Evolutionary conservation across 2,888 invertebrate genomes (phyloP).

Genomic region (Fabriciana adippe): DNA sequence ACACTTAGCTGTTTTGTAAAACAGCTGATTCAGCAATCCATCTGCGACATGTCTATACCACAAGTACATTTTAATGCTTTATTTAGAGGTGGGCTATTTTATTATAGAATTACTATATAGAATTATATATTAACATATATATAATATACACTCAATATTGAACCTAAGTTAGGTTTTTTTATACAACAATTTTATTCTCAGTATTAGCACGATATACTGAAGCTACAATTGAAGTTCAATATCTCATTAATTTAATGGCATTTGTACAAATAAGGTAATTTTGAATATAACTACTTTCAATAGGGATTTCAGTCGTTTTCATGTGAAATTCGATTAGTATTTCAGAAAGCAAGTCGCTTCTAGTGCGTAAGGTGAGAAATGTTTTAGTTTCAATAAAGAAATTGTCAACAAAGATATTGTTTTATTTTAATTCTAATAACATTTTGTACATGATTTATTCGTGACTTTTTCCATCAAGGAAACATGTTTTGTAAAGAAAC

Average conservation of each 20-base stretch:
- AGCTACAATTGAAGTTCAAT: constrained; percentile 11
- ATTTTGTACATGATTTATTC: background rate
- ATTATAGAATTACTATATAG: constrained; percentile 12
- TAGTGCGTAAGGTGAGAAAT: constrained; percentile 58
- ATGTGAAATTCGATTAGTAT: constrained; percentile 27
- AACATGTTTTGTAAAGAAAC: too few species aligned
- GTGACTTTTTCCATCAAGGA: background rate
- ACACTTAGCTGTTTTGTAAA: too few species aligned
- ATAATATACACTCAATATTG: background rate
- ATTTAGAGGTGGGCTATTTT: background rate
- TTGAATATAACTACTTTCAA: constrained; percentile 6
- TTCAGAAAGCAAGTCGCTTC: constrained; percentile 34
- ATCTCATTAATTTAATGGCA: constrained; percentile 22
- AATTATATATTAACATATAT: background rate
- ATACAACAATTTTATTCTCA: constrained; percentile 8
- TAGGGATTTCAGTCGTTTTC: constrained; percentile 20
- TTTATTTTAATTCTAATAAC: constrained; percentile 20
- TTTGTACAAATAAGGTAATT: constrained; percentile 23
- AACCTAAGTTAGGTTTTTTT: constrained; percentile 16
- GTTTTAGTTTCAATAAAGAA: constrained; percentile 66
- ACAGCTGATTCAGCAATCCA: too few species aligned
- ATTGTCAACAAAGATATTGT: constrained; percentile 44
- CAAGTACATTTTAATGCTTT: background rate
- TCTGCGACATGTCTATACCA: too few species aligned
- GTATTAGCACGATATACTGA: constrained; percentile 19